Percentiles rank a stretch among this genome's conserved stretches.
Evolutionary conservation across 2,113 vertebrate genomes (phyloP).

Genomic region (Oreochromis spilurus): DNA sequence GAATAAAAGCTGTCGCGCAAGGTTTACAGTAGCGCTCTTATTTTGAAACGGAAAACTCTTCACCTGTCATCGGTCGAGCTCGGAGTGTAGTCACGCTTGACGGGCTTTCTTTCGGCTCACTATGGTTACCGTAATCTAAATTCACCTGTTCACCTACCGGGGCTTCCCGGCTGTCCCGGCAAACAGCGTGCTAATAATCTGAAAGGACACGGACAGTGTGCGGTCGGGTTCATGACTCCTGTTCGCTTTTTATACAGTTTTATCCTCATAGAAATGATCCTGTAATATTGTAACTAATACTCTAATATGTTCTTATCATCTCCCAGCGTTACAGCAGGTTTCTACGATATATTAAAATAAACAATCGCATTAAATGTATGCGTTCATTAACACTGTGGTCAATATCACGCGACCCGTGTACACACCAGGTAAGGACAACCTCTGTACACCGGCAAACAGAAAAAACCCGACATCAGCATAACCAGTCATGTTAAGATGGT

Average conservation of each 20-base stretch:
- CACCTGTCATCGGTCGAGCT: fast-evolving
- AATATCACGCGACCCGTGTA: not conserved
- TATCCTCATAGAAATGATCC: not conserved
- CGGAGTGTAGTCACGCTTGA: not conserved
- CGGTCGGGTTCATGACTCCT: not conserved
- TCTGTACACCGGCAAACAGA: not conserved
- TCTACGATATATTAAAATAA: not conserved
- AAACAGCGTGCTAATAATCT: too few relatives aligned
- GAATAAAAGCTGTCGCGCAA: not conserved
- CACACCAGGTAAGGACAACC: not conserved
- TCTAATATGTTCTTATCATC: not conserved
- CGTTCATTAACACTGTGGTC: not conserved
- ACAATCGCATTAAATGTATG: not conserved
- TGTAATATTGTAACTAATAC: not conserved
- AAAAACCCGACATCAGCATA: not conserved
- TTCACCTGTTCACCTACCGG: slow-evolving; percentile 32
- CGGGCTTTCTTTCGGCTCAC: not conserved
- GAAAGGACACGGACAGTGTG: not conserved
- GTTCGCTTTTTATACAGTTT: not conserved
- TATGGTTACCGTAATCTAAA: slow-evolving; percentile 43
- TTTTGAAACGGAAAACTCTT: not conserved
- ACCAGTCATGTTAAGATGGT: not conserved
- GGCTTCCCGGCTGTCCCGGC: not conserved
- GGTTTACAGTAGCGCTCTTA: not conserved
- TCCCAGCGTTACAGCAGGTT: not conserved